These are phyloP conservation scores for Erethizon dorsatum DNA, from an alignment of 2,797 vertebrate species.

Conservation along the genomic window DNA sequence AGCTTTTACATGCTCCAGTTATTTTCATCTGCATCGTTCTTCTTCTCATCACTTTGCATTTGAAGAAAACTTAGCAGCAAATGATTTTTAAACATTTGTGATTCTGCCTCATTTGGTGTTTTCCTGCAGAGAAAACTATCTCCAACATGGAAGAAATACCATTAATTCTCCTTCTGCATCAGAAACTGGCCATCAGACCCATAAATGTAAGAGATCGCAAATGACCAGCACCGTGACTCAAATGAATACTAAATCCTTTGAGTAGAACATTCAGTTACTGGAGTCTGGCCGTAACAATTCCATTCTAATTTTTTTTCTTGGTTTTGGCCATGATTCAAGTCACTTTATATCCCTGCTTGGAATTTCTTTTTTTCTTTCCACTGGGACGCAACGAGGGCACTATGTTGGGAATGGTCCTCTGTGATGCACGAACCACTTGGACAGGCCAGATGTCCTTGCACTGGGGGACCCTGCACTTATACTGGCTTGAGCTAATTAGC, in stretches of 20 bases:
- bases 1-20: not conserved
- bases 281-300: not conserved
- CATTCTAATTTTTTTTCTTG: slow-evolving; percentile 2
- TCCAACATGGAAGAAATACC: not conserved
- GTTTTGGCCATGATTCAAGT: not conserved
- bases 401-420: not conserved
- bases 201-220: not conserved
- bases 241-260: not conserved
- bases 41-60: not conserved
- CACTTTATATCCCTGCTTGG: not conserved
- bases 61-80: not conserved
- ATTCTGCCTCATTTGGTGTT: not conserved
- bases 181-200: not conserved
- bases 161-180: not conserved
- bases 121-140: not conserved
- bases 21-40: not conserved
- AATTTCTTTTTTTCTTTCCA: not conserved
- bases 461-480: not conserved
- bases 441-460: not conserved
- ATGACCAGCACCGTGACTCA: not conserved
- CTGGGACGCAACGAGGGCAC: not conserved
- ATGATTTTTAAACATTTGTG: not conserved
- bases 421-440: not conserved
- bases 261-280: not conserved
- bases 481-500: slow-evolving; percentile 9